A percentile compares a stretch with the other conserved stretches of the same genome.
Conservation (phyloP, 2,888 invertebrate species). For the Parascotia fuliginaria region DNA sequence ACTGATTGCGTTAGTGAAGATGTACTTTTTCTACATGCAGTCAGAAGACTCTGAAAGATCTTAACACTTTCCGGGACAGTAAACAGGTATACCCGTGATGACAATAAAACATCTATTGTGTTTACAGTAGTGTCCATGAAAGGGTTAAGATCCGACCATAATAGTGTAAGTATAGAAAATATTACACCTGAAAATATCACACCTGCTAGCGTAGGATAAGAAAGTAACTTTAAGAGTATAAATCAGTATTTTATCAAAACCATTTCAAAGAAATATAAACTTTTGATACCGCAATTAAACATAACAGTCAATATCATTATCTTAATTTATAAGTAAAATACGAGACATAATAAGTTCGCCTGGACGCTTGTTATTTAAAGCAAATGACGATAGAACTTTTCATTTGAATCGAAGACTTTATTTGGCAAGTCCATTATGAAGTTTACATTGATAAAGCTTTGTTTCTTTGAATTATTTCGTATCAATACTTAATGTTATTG, state of each 20-base stretch:
- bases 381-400: slow-evolving; percentile 9
- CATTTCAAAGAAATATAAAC: not conserved
- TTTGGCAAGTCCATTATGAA: slow-evolving; percentile 11
- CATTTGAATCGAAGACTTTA: slow-evolving; percentile 4
- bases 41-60: no score
- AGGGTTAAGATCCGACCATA: no score
- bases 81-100: no score
- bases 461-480: not conserved
- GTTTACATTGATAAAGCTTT: not conserved
- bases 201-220: no score
- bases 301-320: not conserved
- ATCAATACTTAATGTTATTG: not conserved
- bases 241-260: not conserved
- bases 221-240: no score
- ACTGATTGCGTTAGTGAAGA: no score
- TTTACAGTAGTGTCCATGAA: no score
- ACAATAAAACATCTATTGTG: no score
- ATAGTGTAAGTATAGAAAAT: no score
- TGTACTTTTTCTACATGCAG: no score
- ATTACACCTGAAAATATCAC: no score
- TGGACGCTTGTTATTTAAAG: slow-evolving; percentile 2
- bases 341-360: not conserved
- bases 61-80: no score
- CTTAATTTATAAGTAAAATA: not conserved
- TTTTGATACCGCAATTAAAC: not conserved